Evolutionary conservation across 2,797 vertebrate genomes (phyloP), one percentile per base, ranked within the genome.

Genomic region (Acanthis flammea): DNA sequence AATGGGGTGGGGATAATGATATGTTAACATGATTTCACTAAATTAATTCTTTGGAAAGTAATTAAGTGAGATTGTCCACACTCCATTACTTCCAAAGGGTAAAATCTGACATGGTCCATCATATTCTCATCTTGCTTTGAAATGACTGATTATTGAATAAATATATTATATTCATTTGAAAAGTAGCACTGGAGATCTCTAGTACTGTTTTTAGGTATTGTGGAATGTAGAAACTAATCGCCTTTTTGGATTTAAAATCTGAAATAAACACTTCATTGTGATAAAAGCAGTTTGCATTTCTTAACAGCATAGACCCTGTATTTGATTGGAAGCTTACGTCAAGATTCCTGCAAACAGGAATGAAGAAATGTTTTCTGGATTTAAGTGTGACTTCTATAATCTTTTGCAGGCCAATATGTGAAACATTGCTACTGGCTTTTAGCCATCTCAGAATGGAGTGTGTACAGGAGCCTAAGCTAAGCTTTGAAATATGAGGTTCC

Each of bases 11-110:
- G 81, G 81, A 89, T 88, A 75, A 94, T 88, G 75, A 79, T 93
- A 92, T 74, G 88, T 90, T 94, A 94, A 91, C 83, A 22, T 42
- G 91, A 92, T 94, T 90, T 96, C 79, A 23, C 65, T 54, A 25
- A 91, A 85, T 89, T 73, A 75, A 80, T 77, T 93, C 70, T 70
- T 86, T 78, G 22, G 82, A 94, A 90, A 84, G 89, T 72, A 77
- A 86, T 86, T 82, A 90, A 78, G 85, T 89, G 70, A 90, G 51
- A 74, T 86, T 77, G 86, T 90, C 93, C 54, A 57, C 63, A 77
- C 86, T 73, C 62, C 72, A 62, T 72, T 70, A 86, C 96, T 91
- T 95, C 75, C 57, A 31, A 62, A 86, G 63, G 45, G 81, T 50
- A 16, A 85, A 73, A 67, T 87, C 82, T 85, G 83, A 93, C 75